These are phyloP conservation scores for Eretmocerus hayati DNA, from an alignment of 2,888 invertebrate genomes.

Conservation along the genomic window DNA sequence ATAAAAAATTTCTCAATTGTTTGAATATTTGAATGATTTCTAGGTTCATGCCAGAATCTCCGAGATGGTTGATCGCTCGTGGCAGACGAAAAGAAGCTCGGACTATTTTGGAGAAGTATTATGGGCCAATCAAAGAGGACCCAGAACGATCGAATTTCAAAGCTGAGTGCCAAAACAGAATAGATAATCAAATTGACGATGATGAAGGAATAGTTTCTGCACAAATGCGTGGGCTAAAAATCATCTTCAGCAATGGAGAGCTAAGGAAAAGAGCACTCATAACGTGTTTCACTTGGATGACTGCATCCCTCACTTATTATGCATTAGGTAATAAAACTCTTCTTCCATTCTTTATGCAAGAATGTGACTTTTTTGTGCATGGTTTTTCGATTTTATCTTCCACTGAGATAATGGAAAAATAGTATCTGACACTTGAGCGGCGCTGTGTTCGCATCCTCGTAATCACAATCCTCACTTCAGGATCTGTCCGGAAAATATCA, in stretches of 20 bases:
- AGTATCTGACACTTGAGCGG: too few species aligned
- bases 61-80: slow-evolving; percentile 51
- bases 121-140: slow-evolving; percentile 17
- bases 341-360: too few species aligned
- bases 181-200: neutral
- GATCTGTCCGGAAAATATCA: too few species aligned
- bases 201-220: slow-evolving; percentile 5
- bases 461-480: too few species aligned
- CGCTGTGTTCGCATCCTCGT: too few species aligned
- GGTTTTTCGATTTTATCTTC: too few species aligned
- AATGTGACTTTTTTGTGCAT: too few species aligned
- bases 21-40: too few species aligned
- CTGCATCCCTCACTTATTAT: slow-evolving; percentile 35
- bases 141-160: neutral
- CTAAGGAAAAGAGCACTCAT: slow-evolving; percentile 29
- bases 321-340: slow-evolving; percentile 36
- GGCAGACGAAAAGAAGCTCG: slow-evolving; percentile 47
- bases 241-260: slow-evolving; percentile 29
- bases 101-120: slow-evolving; percentile 26
- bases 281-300: slow-evolving; percentile 34
- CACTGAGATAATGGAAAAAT: too few species aligned
- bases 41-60: slow-evolving; percentile 48
- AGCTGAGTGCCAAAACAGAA: neutral
- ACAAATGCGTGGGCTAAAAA: slow-evolving; percentile 26
- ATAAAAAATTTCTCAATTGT: too few species aligned